phyloP scores from a whole-genome alignment of 30 jellyfish, hydroid and myxozoan genomes.

The Hydra vulgaris region DNA sequence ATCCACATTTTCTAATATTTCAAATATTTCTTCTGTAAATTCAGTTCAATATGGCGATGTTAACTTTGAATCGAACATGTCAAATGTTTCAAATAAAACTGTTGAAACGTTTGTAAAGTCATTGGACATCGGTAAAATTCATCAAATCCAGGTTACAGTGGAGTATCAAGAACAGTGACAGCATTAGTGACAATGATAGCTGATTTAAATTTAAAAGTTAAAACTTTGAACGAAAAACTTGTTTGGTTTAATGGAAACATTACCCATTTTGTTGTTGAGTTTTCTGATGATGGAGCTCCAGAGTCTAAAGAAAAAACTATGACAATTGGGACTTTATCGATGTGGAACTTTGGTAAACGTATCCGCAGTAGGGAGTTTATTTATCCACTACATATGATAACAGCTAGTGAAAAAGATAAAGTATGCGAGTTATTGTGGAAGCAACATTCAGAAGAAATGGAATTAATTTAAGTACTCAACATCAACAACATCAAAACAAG shows the following conservation, averaged over 20 bases:
- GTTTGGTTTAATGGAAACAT: conserved; percentile 14
- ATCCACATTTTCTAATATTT: conserved; percentile 11
- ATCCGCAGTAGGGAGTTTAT: too few relatives aligned
- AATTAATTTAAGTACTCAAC: conserved; percentile 9
- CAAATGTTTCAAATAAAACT: neutral
- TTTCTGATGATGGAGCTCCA: conserved; percentile 33
- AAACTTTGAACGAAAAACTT: conserved; percentile 8
- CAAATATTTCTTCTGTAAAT: neutral
- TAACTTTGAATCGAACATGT: neutral
- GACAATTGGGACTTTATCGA: conserved; percentile 26
- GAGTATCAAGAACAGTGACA: conserved; percentile 23
- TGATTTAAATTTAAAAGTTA: conserved; percentile 19
- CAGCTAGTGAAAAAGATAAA: too few relatives aligned
- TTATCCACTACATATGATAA: too few relatives aligned
- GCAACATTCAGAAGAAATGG: too few relatives aligned
- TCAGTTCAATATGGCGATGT: conserved; percentile 11
- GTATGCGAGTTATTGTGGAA: too few relatives aligned
- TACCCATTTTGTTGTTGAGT: conserved; percentile 25
- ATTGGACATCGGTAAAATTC: conserved; percentile 5
- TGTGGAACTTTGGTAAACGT: conserved; percentile 19
- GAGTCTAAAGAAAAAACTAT: conserved; percentile 15
- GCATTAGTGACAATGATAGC: too few relatives aligned
- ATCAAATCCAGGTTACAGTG: conserved; percentile 5
- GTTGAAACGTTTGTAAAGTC: conserved; percentile 17
- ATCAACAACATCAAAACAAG: conserved; percentile 4